Percentiles rank a stretch among this genome's conserved stretches.
Conservation (phyloP, 1,140 invertebrate species). For the Cyclargus thomasi region DNA sequence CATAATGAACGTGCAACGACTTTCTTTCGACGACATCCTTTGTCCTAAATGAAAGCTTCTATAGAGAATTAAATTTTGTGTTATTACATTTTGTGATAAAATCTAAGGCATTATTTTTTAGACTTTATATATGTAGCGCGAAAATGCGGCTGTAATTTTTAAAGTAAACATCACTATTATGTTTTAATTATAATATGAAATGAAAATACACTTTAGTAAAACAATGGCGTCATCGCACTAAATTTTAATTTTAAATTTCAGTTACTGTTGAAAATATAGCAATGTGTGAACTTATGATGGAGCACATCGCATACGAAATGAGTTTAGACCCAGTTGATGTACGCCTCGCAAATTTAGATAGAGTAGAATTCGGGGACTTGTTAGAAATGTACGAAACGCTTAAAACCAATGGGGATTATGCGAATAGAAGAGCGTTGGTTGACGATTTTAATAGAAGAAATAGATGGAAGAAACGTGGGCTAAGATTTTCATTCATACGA, state of each 20-base stretch:
- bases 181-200: neutral
- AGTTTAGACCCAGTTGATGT: constrained; percentile 83
- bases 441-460: constrained; percentile 80
- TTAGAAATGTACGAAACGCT: constrained; percentile 76
- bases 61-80: neutral
- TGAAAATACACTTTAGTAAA: neutral
- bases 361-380: constrained; percentile 50
- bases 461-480: constrained; percentile 85
- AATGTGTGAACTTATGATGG: constrained; percentile 86
- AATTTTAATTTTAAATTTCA: constrained; percentile 33
- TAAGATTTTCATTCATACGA: constrained; percentile 79
- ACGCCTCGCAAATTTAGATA: constrained; percentile 77
- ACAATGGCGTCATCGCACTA: neutral
- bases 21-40: neutral
- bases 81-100: neutral
- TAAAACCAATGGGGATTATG: constrained; percentile 77
- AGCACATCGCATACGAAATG: constrained; percentile 83
- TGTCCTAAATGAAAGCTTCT: neutral
- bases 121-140: neutral
- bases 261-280: constrained; percentile 80
- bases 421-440: constrained; percentile 73
- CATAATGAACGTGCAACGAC: neutral
- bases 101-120: neutral
- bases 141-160: neutral
- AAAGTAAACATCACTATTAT: neutral